Evolutionary conservation across 2,113 vertebrate species (phyloP).

Genomic region (Ifrita kowaldi): DNA sequence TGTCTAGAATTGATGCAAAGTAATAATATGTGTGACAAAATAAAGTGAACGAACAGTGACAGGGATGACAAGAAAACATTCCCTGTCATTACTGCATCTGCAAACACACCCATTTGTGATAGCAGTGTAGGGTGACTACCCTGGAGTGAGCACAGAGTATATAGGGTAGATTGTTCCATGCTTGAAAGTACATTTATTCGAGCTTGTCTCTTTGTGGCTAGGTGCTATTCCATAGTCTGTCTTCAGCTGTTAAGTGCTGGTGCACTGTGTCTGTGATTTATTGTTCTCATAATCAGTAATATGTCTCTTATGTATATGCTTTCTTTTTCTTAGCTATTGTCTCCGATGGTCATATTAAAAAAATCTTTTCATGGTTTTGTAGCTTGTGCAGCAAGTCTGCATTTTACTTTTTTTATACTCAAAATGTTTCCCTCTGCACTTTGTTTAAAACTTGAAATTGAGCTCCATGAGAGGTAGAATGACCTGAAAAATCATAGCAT

Average conservation of each 20-base stretch:
- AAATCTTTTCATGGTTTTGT: slow-evolving; percentile 55
- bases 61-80: background rate
- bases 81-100: background rate
- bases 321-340: slow-evolving; percentile 54
- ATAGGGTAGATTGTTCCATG: background rate
- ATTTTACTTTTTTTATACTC: slow-evolving; percentile 49
- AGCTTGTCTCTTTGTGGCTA: slow-evolving; percentile 39
- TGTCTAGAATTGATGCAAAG: background rate
- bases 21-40: background rate
- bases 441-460: slow-evolving; percentile 41
- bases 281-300: slow-evolving; percentile 74
- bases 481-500: background rate
- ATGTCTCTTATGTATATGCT: slow-evolving; percentile 60
- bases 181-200: slow-evolving; percentile 40
- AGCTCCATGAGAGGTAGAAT: slow-evolving; percentile 25
- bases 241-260: slow-evolving; percentile 61
- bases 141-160: background rate
- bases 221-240: slow-evolving; percentile 34
- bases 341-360: slow-evolving; percentile 70
- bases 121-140: background rate
- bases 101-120: background rate
- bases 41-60: background rate
- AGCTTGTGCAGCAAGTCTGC: slow-evolving; percentile 21
- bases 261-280: slow-evolving; percentile 60
- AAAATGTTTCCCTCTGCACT: slow-evolving; percentile 26